Percentiles rank a stretch among this genome's conserved stretches.
Evolutionary conservation across 2,888 invertebrate genomes (phyloP).

Genomic region (Ernsta delagoae): DNA sequence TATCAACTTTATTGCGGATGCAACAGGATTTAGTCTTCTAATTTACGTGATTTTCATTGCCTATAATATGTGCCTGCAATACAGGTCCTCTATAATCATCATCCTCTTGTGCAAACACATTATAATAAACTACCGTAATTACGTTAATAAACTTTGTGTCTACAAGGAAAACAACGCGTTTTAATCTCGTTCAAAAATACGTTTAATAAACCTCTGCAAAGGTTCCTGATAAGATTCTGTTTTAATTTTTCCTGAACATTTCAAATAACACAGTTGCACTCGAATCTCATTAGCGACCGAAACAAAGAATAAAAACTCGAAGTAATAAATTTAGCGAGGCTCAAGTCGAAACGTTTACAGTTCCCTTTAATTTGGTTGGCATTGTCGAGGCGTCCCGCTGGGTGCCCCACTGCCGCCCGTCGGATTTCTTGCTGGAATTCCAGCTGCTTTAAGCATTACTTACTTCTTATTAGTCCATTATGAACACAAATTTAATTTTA

Average conservation of each 20-base stretch:
- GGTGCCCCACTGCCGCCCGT: slow-evolving; percentile 69
- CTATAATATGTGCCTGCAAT: slow-evolving; percentile 53
- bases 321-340: slow-evolving; percentile 83
- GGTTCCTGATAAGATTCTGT: slow-evolving; percentile 46
- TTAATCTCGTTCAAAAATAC: slow-evolving; percentile 20
- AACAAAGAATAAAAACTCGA: slow-evolving; percentile 77
- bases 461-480: slow-evolving; percentile 79
- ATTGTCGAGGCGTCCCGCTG: slow-evolving; percentile 81
- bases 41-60: slow-evolving; percentile 44
- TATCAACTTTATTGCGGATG: slow-evolving; percentile 72
- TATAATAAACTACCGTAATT: slow-evolving; percentile 46
- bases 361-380: slow-evolving; percentile 83
- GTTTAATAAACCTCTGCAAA: slow-evolving; percentile 33
- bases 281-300: slow-evolving; percentile 81
- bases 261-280: slow-evolving; percentile 77
- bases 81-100: slow-evolving; percentile 50
- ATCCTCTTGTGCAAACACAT: slow-evolving; percentile 52
- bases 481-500: slow-evolving; percentile 67
- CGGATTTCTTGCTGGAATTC: slow-evolving; percentile 78
- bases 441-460: slow-evolving; percentile 80
- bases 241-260: slow-evolving; percentile 65
- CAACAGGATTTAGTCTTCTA: slow-evolving; percentile 56
- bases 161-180: slow-evolving; percentile 47
- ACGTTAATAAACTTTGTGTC: slow-evolving; percentile 26
- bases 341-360: slow-evolving; percentile 82